These are phyloP conservation scores for Scolopax rusticola DNA, from an alignment of 2,797 vertebrate genomes.

Conservation along the genomic window DNA sequence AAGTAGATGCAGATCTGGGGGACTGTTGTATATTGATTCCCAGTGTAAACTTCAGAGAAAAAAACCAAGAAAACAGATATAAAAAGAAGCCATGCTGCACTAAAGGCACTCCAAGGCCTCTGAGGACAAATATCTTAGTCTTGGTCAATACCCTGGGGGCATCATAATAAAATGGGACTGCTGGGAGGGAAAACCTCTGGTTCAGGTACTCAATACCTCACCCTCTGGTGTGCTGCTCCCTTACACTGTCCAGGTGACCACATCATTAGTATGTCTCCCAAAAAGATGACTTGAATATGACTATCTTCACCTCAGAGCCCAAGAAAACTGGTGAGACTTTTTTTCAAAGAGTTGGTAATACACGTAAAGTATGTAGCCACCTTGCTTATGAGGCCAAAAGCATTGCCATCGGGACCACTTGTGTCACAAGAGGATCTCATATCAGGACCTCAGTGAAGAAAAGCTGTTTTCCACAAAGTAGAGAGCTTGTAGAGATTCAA, in stretches of 20 bases:
- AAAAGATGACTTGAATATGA: background rate
- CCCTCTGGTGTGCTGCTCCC: background rate
- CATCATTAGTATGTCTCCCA: background rate
- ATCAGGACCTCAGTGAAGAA: background rate
- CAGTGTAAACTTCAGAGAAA: background rate
- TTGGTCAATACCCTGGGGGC: background rate
- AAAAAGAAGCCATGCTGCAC: background rate
- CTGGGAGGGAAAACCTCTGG: background rate
- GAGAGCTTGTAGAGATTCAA: background rate
- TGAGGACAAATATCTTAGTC: background rate
- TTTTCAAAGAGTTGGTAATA: background rate
- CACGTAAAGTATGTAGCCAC: background rate
- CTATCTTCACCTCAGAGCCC: background rate
- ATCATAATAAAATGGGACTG: background rate
- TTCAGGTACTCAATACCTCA: background rate
- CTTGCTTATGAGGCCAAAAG: background rate
- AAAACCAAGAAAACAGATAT: background rate
- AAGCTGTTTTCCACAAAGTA: background rate
- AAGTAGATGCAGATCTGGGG: background rate
- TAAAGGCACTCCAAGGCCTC: background rate
- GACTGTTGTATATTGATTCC: background rate
- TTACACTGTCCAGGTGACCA: background rate
- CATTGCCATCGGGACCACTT: background rate
- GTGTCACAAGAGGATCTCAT: background rate
- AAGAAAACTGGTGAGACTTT: background rate